Evolutionary conservation across 1,140 invertebrate genomes (phyloP), one percentile per base, ranked within the genome.

Genomic region (Danaus plexippus): DNA sequence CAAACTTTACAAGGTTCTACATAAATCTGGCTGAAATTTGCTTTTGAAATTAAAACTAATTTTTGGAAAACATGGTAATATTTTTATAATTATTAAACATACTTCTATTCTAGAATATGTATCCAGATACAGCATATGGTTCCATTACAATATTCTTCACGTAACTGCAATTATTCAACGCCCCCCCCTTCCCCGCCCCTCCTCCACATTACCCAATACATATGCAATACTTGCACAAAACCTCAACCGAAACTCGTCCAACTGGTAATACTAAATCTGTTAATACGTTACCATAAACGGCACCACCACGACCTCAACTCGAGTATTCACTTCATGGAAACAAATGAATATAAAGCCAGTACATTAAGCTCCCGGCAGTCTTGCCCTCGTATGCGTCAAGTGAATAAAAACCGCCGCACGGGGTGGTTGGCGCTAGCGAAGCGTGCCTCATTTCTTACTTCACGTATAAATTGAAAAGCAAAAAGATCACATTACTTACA

Each of bases 181-280:
- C 56, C 58, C 61, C 5, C 43, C 43, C 43, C 12, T 11, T 6
- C 43, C 12, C 43, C 61, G 47, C 57, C 41, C 53, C 40, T 41
- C 57, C 48, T 46, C 48, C 50, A 41, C 57, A 58, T 80, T 75
- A 72, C 67, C 65, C 69, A 79, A 80, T 63, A 57, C 45, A 73
- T 64, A 70, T 57, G 66, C 63, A 70, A 69, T 53, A 46, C 47
- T 54, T 67, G 56, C 48, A 71, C 60, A 84, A 80, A 80, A 82
- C 77, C 67, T 72, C 71, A 66, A 65, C 70, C 71, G 70, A 80
- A 80, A 77, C 69, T 73, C 59, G 65, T 59, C 64, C 48, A 64
- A 80, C 77, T 63, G 75, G 80, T 80, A 60, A 66, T 75, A 69
- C 62, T 73, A 69, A 82, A 82, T 67, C 69, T 73, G 71, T 73